These are phyloP conservation scores for Cephus rjabovi DNA, from an alignment of 2,888 invertebrate species.

Conservation along the genomic window DNA sequence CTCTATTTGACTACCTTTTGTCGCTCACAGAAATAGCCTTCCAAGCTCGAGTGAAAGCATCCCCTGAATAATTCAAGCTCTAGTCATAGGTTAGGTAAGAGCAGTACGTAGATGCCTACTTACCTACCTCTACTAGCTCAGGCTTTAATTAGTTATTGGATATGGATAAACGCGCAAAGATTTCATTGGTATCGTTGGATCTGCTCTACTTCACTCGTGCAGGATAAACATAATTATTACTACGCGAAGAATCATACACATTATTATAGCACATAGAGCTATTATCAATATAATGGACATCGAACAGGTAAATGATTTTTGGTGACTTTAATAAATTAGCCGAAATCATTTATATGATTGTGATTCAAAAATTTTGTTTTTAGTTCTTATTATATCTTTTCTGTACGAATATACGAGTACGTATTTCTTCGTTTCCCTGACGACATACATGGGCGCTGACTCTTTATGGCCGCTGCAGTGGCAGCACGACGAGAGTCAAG, in stretches of 20 bases:
- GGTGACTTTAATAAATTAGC: too few species aligned
- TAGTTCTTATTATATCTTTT: background rate
- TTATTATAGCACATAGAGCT: background rate
- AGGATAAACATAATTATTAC: background rate
- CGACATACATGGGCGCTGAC: conserved; percentile 24
- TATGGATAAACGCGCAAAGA: background rate
- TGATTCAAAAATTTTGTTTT: too few species aligned
- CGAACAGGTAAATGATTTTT: background rate
- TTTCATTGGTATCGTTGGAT: background rate
- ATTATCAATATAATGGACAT: background rate
- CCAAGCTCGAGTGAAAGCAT: background rate
- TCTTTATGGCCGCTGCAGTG: conserved; percentile 31
- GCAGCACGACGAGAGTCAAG: conserved; percentile 48
- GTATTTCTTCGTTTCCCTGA: conserved; percentile 40
- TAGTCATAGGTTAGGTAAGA: background rate
- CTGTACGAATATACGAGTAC: conserved; percentile 36
- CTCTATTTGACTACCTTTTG: background rate
- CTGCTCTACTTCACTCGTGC: background rate
- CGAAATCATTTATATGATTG: too few species aligned
- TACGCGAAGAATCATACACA: background rate
- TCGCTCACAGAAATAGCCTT: background rate
- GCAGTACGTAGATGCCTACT: background rate
- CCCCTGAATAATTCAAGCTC: background rate
- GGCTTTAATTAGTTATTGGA: background rate
- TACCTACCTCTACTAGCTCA: background rate